A percentile compares a stretch with the other conserved stretches of the same genome.
These are phyloP conservation scores for Lycaena phlaeas DNA, from an alignment of 2,888 invertebrate species.

Conservation along the genomic window DNA sequence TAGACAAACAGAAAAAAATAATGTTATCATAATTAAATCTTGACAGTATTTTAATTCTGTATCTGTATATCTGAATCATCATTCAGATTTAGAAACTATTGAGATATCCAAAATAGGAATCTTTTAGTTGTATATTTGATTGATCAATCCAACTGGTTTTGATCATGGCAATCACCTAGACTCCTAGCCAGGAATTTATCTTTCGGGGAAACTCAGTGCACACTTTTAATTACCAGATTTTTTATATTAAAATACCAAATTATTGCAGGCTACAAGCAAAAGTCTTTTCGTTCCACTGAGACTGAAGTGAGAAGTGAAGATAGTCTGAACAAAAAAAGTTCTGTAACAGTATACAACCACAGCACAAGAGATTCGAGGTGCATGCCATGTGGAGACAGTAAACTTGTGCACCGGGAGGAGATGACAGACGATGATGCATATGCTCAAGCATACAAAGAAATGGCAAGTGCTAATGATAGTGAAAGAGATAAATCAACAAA, in stretches of 20 bases:
- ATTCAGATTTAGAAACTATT: too few relatives aligned
- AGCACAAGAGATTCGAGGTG: slow-evolving; percentile 41
- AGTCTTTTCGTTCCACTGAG: slow-evolving; percentile 23
- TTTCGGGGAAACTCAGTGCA: too few relatives aligned
- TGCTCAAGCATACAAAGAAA: slow-evolving; percentile 45
- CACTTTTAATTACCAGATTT: too few relatives aligned
- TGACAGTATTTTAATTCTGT: too few relatives aligned
- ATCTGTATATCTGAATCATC: too few relatives aligned
- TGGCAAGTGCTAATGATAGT: slow-evolving; percentile 18
- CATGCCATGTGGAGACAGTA: slow-evolving; percentile 30
- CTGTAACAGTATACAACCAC: slow-evolving; percentile 53
- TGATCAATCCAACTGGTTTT: too few relatives aligned
- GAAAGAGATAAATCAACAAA: slow-evolving; percentile 31
- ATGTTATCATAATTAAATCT: too few relatives aligned
- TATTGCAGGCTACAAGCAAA: slow-evolving; percentile 28
- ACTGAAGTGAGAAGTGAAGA: slow-evolving; percentile 18
- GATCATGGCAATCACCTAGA: too few relatives aligned
- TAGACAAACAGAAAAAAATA: too few relatives aligned
- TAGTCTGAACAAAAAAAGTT: slow-evolving; percentile 29
- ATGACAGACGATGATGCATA: slow-evolving; percentile 49
- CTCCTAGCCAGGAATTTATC: too few relatives aligned
- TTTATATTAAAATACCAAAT: not conserved
- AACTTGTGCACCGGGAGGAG: slow-evolving; percentile 37
- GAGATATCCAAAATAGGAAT: too few relatives aligned
- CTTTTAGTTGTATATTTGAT: too few relatives aligned